These are phyloP conservation scores for Nannoperca australis DNA, from an alignment of 2,797 vertebrate species.

Conservation along the genomic window DNA sequence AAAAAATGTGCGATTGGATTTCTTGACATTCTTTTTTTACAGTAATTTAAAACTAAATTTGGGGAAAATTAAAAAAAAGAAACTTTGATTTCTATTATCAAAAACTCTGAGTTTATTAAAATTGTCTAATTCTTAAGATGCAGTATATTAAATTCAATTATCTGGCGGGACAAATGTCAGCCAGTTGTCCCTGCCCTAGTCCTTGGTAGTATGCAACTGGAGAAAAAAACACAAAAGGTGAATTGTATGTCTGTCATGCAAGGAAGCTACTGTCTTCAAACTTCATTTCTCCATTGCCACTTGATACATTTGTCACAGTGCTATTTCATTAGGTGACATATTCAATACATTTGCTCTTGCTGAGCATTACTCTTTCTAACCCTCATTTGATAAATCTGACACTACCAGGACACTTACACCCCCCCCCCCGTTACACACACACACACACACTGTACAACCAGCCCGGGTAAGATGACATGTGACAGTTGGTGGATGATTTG, in stretches of 20 bases:
- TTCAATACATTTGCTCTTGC: constrained; percentile 42
- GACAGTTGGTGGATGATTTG: constrained; percentile 73
- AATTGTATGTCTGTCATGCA: constrained; percentile 3
- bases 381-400: constrained; percentile 31
- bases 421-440: constrained; percentile 14
- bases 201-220: not conserved
- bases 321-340: constrained; percentile 38
- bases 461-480: constrained; percentile 34
- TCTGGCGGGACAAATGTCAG: not conserved
- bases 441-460: constrained; percentile 9
- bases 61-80: not conserved
- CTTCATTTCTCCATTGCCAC: not conserved
- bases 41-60: not conserved
- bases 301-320: constrained; percentile 46
- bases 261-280: not conserved
- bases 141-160: not conserved
- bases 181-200: not conserved
- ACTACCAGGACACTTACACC: not conserved
- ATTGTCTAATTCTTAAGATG: not conserved
- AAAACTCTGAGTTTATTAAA: not conserved
- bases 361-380: constrained; percentile 43
- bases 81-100: not conserved
- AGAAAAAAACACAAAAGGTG: not conserved
- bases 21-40: not conserved
- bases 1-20: not conserved